phyloP scores from a whole-genome alignment of 2,797 vertebrate genomes.

The Erpetoichthys calabaricus region DNA sequence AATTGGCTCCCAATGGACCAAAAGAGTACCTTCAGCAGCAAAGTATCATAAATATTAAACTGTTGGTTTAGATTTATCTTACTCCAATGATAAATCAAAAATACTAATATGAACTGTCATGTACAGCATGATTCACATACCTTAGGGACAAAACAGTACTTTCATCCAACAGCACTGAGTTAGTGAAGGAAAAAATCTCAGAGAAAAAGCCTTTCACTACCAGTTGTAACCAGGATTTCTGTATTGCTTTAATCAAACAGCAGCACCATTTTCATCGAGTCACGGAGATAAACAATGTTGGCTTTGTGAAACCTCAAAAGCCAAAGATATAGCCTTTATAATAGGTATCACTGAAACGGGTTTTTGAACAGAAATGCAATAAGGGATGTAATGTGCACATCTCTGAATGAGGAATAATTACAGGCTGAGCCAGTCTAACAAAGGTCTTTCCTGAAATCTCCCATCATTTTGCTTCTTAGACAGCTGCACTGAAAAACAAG shows the following conservation, averaged over 20 bases:
- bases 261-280: background rate
- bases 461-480: conserved; percentile 47
- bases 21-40: conserved; percentile 17
- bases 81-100: conserved; percentile 37
- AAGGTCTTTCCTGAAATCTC: conserved; percentile 42
- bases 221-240: conserved; percentile 2
- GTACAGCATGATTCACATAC: conserved; percentile 29
- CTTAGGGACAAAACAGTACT: conserved; percentile 20
- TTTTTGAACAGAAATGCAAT: conserved; percentile 35
- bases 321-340: conserved; percentile 38
- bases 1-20: background rate
- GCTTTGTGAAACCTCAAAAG: background rate
- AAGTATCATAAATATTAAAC: conserved; percentile 43
- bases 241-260: conserved; percentile 1
- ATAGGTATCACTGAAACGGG: conserved; percentile 34
- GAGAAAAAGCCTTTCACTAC: conserved; percentile 5
- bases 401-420: conserved; percentile 39
- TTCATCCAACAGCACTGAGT: conserved; percentile 30
- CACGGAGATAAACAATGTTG: background rate
- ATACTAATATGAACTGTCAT: conserved; percentile 34
- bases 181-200: conserved; percentile 26
- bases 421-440: conserved; percentile 51
- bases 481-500: conserved; percentile 35
- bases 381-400: conserved; percentile 26
- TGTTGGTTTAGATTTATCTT: conserved; percentile 33